Conservation (phyloP, 1,140 invertebrate species). For the Lamellibrachia luymesi region DNA sequence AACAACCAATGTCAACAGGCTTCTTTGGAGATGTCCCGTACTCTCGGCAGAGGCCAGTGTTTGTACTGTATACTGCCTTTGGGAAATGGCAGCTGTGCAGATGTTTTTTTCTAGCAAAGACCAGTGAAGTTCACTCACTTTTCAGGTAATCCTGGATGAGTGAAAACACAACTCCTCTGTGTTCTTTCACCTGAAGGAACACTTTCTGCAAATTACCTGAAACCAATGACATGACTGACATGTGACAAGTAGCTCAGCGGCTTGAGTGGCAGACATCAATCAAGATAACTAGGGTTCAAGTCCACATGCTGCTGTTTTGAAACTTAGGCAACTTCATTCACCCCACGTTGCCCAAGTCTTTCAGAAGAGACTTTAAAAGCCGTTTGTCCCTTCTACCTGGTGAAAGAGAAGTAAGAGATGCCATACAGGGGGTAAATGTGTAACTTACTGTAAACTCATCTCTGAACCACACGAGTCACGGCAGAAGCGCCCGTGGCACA, state of each 20-base stretch:
- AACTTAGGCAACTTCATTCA: too few species aligned
- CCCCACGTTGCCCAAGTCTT: too few species aligned
- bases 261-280: background rate
- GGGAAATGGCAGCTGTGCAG: background rate
- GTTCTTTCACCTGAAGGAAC: constrained; percentile 75
- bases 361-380: too few species aligned
- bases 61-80: background rate
- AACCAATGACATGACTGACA: background rate
- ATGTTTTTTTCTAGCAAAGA: background rate
- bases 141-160: constrained; percentile 72
- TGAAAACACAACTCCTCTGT: constrained; percentile 72
- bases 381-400: too few species aligned
- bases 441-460: too few species aligned
- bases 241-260: background rate
- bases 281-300: too few species aligned
- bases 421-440: too few species aligned
- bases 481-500: too few species aligned
- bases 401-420: too few species aligned
- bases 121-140: constrained; percentile 39
- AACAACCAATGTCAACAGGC: background rate
- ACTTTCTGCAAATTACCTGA: constrained; percentile 40
- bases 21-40: too few species aligned
- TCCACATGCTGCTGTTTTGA: too few species aligned
- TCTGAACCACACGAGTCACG: too few species aligned
- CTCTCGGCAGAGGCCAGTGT: background rate